Conservation (phyloP, 2,797 vertebrate species). For the Anas georgica region DNA sequence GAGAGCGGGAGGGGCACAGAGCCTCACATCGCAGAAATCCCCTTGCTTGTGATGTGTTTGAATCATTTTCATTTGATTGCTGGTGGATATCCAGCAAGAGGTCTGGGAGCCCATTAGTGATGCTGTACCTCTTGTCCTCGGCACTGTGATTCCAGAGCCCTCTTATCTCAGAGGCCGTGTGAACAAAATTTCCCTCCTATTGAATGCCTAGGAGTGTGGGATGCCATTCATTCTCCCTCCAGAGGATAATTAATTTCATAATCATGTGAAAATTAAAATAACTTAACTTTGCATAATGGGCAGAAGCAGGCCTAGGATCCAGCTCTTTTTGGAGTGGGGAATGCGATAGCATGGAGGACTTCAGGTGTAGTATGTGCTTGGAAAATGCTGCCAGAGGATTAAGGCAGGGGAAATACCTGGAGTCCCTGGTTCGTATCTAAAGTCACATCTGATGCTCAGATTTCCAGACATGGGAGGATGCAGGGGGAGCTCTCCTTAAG, state of each 20-base stretch:
- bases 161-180: neutral
- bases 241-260: conserved; percentile 23
- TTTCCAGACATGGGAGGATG: neutral
- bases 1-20: neutral
- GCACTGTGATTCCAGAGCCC: neutral
- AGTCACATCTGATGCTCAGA: conserved; percentile 39
- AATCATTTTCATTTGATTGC: neutral
- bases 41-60: neutral
- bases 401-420: conserved; percentile 35
- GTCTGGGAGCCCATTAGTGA: neutral
- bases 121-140: neutral
- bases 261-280: neutral
- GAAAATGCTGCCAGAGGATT: neutral
- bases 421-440: conserved; percentile 15
- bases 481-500: conserved; percentile 18
- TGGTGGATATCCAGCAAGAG: neutral
- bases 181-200: neutral
- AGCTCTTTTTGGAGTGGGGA: neutral
- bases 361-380: neutral
- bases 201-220: neutral
- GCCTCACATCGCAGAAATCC: neutral
- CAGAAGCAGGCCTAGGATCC: neutral
- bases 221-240: neutral
- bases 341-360: neutral
- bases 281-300: neutral